Conservation (phyloP, 2,113 vertebrate genomes). For the Alectura lathami region DNA sequence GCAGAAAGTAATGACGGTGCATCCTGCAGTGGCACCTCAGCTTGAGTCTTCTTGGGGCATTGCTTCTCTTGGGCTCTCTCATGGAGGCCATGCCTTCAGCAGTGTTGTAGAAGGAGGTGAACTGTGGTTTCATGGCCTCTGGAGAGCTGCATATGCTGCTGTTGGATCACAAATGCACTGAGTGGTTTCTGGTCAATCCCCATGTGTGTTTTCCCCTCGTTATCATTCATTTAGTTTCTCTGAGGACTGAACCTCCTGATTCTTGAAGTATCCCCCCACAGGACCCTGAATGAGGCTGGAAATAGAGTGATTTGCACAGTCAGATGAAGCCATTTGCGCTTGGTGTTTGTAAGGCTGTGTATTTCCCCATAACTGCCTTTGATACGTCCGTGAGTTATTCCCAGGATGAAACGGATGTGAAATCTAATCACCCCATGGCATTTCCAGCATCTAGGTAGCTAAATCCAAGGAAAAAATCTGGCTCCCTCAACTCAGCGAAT, state of each 20-base stretch:
- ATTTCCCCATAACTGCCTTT: not conserved
- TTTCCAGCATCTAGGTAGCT: not conserved
- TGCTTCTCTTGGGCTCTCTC: not conserved
- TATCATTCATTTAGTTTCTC: not conserved
- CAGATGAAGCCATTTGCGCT: not conserved
- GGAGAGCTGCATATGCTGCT: not conserved
- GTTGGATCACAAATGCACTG: not conserved
- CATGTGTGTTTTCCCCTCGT: not conserved
- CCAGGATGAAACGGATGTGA: not conserved
- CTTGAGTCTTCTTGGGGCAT: rapidly evolving
- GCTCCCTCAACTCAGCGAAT: not conserved
- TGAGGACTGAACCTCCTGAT: not conserved
- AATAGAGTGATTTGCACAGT: not conserved
- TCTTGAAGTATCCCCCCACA: not conserved
- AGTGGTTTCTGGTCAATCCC: not conserved
- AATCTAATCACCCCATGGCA: not conserved
- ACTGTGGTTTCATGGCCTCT: not conserved
- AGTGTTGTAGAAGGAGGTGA: not conserved
- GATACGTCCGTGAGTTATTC: not conserved
- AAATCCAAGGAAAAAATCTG: constrained; percentile 5
- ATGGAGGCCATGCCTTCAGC: not conserved
- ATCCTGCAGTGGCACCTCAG: not conserved
- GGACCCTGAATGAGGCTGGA: not conserved
- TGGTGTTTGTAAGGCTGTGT: not conserved
- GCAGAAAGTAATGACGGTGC: not conserved